phyloP scores from a whole-genome alignment of 2,797 vertebrate genomes.

The Bucorvus abyssinicus region DNA sequence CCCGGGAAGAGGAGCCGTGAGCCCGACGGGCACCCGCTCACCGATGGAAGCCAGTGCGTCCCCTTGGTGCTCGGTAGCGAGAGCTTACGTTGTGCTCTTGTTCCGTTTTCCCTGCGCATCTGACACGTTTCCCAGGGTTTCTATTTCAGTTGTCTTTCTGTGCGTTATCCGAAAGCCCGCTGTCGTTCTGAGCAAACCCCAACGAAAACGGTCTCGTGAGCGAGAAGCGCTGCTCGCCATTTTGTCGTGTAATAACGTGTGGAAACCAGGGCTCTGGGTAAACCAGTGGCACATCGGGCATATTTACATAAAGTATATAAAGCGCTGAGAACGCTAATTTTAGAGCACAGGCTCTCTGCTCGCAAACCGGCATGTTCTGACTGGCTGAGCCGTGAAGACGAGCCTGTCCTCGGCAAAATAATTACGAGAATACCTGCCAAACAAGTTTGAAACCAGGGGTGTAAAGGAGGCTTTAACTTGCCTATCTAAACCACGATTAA shows the following conservation, averaged over 20 bases:
- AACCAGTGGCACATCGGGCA: constrained; percentile 27
- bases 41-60: neutral
- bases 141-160: neutral
- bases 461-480: neutral
- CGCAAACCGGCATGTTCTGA: constrained; percentile 3
- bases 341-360: constrained; percentile 15
- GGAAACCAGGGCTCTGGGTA: neutral
- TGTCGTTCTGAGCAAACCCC: neutral
- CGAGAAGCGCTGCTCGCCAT: neutral
- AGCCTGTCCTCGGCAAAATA: neutral
- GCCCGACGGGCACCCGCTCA: neutral
- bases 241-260: neutral
- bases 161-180: neutral
- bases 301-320: constrained; percentile 38
- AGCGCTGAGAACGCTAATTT: constrained; percentile 40
- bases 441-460: neutral
- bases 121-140: neutral
- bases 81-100: neutral
- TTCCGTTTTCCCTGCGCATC: neutral
- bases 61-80: accelerated
- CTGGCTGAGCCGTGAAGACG: neutral
- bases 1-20: neutral
- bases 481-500: accelerated
- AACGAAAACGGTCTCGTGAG: neutral
- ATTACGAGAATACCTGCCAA: neutral